Conservation (phyloP, 2,797 vertebrate species). For the Falco naumanni region DNA sequence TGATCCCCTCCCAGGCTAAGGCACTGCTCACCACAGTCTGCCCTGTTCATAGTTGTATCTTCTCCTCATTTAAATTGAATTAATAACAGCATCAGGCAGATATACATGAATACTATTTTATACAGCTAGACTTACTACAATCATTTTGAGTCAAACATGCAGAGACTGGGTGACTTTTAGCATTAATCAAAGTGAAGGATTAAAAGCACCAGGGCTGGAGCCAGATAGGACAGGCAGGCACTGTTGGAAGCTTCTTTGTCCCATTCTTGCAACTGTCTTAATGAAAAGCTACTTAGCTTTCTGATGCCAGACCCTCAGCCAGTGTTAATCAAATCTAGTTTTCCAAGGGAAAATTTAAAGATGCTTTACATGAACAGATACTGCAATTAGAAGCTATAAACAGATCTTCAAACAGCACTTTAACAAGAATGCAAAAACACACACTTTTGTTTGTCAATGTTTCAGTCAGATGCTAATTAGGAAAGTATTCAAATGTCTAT, state of each 20-base stretch:
- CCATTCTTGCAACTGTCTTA: not conserved
- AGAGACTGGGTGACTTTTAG: not conserved
- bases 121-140: not conserved
- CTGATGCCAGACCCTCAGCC: not conserved
- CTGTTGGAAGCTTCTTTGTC: not conserved
- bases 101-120: not conserved
- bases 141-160: not conserved
- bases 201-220: not conserved
- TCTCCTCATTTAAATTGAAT: not conserved
- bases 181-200: conserved; percentile 16
- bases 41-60: not conserved
- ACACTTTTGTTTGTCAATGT: not conserved
- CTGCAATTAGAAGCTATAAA: not conserved
- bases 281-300: not conserved
- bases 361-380: not conserved
- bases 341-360: not conserved
- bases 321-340: not conserved
- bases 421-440: not conserved
- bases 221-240: not conserved
- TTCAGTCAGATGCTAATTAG: not conserved
- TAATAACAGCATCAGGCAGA: not conserved
- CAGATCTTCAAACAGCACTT: not conserved
- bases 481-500: not conserved
- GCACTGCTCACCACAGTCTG: not conserved
- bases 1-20: not conserved